Base-by-base conservation (phyloP, 2,888 invertebrate genomes). In the Drosophila formosana region DNA sequence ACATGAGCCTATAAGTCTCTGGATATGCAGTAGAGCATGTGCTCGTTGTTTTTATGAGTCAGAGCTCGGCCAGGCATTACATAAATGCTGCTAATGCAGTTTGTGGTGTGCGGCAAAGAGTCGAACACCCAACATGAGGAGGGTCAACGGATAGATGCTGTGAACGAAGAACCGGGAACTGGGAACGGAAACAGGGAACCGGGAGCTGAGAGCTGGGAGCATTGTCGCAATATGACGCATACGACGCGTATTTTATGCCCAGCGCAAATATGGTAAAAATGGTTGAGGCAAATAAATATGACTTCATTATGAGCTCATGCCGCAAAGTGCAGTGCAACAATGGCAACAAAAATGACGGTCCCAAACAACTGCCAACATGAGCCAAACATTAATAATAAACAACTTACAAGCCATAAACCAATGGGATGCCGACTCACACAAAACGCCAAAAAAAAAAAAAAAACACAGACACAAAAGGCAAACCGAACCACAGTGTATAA, bases 391-490 rank as follows among this genome's bases (percentile, higher is more conserved):
- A 85, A 82, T 86, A 88, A 88, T 88, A 83, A 83, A 83, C 84
- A 86, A 86, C 89, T 84, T 88, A 88, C 84, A 86, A 86, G 80
- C 87, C 84, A 84, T 88, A 88, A 84, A 88, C 89, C 88, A 82
- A 84, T 82, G 89, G 83, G 87, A 75, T 67, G 64, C 80, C 73
- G 69, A 53, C 53, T 46, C 57, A 45, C 49, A 63, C 56, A 56
- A 55, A 60, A 51, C n/a, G 2, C 3, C 3, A 39, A 39, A 28
- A 4, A 50, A 32, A 28, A 46, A 46, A 4, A 25, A 23, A 25
- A 18, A 28, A 52, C 26, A 28, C n/a, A 46, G 25, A 46, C 32
- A 6, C 1, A 13, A n/a, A 56, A 46, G n/a, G 49, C 28, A 28
- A 8, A 25, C 39, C 51, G 66, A 67, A 73, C 70, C 66, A 75